Evolutionary conservation across 2,113 vertebrate species (phyloP).

Genomic region (Sorex fumeus): DNA sequence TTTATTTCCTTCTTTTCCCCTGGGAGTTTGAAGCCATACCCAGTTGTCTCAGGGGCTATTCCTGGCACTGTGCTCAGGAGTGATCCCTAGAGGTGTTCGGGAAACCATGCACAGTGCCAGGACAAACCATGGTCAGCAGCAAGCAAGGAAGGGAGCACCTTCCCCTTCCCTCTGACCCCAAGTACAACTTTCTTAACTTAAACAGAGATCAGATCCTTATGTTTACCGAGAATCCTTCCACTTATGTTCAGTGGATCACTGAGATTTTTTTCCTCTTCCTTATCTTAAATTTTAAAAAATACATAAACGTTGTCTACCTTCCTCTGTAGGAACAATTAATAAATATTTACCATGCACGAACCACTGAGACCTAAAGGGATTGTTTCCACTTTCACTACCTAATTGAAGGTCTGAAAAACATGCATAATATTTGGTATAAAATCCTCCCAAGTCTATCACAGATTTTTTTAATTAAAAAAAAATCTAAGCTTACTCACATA

Average conservation of each 20-base stretch:
- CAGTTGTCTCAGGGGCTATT: no score
- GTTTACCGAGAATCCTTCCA: constrained; percentile 47
- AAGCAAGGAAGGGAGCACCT: no score
- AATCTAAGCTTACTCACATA: background rate
- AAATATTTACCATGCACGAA: constrained; percentile 16
- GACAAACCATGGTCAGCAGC: no score
- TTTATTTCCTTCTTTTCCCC: background rate
- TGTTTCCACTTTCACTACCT: background rate
- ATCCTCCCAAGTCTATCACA: background rate
- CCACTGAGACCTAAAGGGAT: background rate
- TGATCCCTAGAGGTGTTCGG: no score
- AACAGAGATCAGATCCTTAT: background rate
- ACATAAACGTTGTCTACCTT: constrained; percentile 18
- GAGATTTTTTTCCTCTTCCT: background rate
- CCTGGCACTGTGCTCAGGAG: no score
- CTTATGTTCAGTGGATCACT: background rate
- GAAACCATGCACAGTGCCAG: no score
- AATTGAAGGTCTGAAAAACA: constrained; percentile 11
- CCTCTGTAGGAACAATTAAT: constrained; percentile 1
- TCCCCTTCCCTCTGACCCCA: no score
- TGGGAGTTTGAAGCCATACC: no score
- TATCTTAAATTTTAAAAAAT: background rate
- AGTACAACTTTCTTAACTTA: constrained; percentile 32
- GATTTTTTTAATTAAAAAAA: background rate
- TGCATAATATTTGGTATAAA: background rate